Percentiles rank a stretch among this genome's conserved stretches.
Evolutionary conservation across 2,113 vertebrate genomes (phyloP).

Genomic region (Aplodontia rufa): DNA sequence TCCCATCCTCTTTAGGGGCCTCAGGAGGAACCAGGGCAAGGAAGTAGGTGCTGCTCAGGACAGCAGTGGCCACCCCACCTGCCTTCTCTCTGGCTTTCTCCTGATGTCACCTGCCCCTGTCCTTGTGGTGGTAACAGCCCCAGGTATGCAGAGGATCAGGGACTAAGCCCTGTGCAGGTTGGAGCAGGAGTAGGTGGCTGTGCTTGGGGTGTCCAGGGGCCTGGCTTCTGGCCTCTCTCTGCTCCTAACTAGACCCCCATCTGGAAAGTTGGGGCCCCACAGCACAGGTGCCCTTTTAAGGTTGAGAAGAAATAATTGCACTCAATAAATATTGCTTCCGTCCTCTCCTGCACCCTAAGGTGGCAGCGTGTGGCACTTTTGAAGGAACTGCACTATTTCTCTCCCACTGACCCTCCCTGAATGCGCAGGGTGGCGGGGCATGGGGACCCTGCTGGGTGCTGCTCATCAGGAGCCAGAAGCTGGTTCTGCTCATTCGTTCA

Average conservation of each 20-base stretch:
- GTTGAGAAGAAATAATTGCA: not conserved
- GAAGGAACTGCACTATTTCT: rapidly evolving
- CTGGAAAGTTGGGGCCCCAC: not conserved
- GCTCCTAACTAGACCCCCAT: not conserved
- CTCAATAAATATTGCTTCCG: not conserved
- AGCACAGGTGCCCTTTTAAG: not conserved
- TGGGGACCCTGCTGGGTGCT: rapidly evolving
- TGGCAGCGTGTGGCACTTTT: not conserved
- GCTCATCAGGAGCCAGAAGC: not conserved
- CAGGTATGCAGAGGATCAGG: not conserved
- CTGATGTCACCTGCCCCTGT: not conserved
- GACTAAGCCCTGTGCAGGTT: not conserved
- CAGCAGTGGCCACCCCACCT: not conserved
- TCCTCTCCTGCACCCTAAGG: too few species aligned
- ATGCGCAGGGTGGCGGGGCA: rapidly evolving
- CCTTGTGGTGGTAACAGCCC: not conserved
- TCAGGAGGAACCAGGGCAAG: not conserved
- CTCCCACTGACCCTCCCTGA: not conserved
- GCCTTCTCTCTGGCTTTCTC: not conserved
- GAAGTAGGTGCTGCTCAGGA: not conserved
- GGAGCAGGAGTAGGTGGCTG: not conserved
- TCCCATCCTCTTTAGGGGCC: not conserved
- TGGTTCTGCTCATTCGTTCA: rapidly evolving
- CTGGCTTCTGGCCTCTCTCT: not conserved
- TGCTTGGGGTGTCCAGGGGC: not conserved